Percentiles rank a stretch among this genome's conserved stretches.
Evolutionary conservation across 2,113 vertebrate species (phyloP).

Genomic region (Crocuta crocuta): DNA sequence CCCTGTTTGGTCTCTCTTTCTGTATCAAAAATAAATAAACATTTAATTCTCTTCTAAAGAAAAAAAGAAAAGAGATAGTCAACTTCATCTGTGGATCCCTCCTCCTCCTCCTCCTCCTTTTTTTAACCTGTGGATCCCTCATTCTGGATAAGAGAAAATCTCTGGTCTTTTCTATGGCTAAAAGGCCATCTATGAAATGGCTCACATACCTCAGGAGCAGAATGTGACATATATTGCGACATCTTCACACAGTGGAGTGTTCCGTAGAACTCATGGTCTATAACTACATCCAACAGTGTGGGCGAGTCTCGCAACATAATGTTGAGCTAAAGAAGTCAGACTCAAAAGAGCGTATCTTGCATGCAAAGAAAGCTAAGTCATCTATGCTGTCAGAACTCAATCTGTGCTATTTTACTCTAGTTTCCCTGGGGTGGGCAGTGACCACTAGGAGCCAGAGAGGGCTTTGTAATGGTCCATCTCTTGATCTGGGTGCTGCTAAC

Average conservation of each 20-base stretch:
- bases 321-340: not conserved
- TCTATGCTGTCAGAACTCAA: not conserved
- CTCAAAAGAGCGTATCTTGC: rapidly evolving
- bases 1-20: too few species aligned
- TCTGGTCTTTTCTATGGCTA: not conserved
- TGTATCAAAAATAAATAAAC: too few species aligned
- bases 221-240: rapidly evolving
- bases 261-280: rapidly evolving
- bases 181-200: not conserved
- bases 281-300: rapidly evolving
- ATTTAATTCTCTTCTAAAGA: not conserved
- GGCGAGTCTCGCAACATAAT: not conserved
- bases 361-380: rapidly evolving
- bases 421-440: not conserved
- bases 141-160: not conserved
- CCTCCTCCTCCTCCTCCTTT: too few species aligned
- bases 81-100: not conserved
- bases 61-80: not conserved
- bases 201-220: not conserved
- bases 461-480: not conserved
- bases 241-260: not conserved
- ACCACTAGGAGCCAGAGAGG: too few species aligned
- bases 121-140: not conserved
- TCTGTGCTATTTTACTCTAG: not conserved
- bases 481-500: too few species aligned